Conservation (phyloP, 2,888 invertebrate genomes). For the Eilema sororculum region DNA sequence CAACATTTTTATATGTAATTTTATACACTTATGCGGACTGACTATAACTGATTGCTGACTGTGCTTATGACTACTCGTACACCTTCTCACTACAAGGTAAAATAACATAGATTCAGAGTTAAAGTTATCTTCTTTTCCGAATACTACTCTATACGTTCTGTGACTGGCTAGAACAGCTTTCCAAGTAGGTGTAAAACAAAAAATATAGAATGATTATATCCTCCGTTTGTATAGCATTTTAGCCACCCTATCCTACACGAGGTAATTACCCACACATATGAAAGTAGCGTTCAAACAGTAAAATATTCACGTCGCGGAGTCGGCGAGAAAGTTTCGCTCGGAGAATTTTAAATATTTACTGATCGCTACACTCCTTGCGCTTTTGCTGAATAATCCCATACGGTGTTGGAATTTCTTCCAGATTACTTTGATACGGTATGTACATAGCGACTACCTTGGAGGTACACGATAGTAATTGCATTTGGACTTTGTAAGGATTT, state of each 20-base stretch:
- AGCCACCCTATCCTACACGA: slow-evolving; percentile 16
- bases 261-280: slow-evolving; percentile 54
- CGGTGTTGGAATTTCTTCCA: slow-evolving; percentile 43
- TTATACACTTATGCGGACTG: neutral
- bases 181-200: too few species aligned
- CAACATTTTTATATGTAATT: neutral
- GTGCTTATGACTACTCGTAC: neutral
- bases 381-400: slow-evolving; percentile 52
- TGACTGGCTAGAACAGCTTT: too few species aligned
- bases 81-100: neutral
- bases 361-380: slow-evolving; percentile 52
- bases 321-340: slow-evolving; percentile 46
- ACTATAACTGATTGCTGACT: neutral
- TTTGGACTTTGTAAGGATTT: slow-evolving; percentile 21
- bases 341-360: slow-evolving; percentile 57
- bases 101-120: neutral
- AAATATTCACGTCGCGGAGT: slow-evolving; percentile 50
- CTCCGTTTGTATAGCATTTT: neutral
- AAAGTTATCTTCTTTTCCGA: neutral
- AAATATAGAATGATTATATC: neutral
- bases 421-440: slow-evolving; percentile 44
- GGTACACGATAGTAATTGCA: slow-evolving; percentile 21
- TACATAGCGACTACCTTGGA: slow-evolving; percentile 12
- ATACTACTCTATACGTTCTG: too few species aligned
- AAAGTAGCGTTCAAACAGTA: slow-evolving; percentile 46